Conservation (phyloP, 2,888 invertebrate genomes). For the Melanchra persicariae region DNA sequence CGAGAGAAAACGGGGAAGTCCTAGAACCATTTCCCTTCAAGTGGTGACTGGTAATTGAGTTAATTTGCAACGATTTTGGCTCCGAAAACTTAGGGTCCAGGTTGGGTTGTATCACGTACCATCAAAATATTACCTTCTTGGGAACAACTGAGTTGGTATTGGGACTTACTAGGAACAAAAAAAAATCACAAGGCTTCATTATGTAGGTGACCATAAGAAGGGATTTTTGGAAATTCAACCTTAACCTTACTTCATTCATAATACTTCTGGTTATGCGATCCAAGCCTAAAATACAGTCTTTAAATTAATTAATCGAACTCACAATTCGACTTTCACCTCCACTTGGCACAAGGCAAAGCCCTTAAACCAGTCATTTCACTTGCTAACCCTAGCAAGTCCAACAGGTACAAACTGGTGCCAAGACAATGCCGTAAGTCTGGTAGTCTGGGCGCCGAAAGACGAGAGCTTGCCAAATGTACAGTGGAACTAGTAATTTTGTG, state of each 20-base stretch:
- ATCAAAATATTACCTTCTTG: no score
- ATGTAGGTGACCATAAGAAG: no score
- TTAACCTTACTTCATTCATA: no score
- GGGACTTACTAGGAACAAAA: no score
- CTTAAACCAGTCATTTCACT: conserved; percentile 13
- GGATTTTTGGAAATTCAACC: no score
- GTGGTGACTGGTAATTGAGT: no score
- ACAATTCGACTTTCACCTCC: neutral
- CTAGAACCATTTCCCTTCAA: neutral
- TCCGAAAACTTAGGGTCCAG: no score
- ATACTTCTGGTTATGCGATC: neutral
- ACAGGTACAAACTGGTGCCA: conserved; percentile 52
- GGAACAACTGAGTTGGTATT: no score
- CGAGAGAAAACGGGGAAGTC: neutral
- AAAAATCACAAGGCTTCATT: no score
- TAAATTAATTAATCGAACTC: neutral
- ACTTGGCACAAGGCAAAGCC: conserved; percentile 14
- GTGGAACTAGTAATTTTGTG: neutral
- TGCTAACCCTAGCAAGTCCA: conserved; percentile 16
- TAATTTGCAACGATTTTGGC: no score
- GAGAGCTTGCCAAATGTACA: conserved; percentile 38
- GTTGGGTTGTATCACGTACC: no score
- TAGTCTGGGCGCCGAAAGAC: neutral
- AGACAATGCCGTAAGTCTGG: conserved; percentile 6
- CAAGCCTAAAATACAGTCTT: neutral